Evolutionary conservation across 2,113 vertebrate genomes (phyloP).

Genomic region (Spheniscus mendiculus): DNA sequence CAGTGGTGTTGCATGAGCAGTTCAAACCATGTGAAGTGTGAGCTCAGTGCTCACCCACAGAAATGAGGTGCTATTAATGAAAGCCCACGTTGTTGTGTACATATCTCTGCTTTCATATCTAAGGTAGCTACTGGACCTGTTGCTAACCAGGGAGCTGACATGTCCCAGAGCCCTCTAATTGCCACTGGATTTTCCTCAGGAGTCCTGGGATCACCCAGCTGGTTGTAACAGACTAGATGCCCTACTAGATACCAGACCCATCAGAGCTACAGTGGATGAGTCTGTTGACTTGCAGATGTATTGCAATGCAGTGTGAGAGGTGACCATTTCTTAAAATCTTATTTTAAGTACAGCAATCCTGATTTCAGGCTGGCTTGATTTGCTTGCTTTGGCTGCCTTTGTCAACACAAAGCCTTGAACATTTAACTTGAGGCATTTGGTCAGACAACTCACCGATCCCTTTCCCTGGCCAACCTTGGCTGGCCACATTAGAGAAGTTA

Average conservation of each 20-base stretch:
- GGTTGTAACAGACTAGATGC: neutral
- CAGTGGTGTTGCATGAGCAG: neutral
- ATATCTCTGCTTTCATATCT: neutral
- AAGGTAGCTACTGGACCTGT: neutral
- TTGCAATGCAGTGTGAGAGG: neutral
- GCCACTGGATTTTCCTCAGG: neutral
- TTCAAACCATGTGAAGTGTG: fast-evolving
- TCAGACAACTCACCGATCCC: neutral
- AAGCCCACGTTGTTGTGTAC: neutral
- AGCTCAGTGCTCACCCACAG: neutral
- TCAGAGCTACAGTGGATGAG: neutral
- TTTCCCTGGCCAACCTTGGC: neutral
- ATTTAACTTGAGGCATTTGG: neutral
- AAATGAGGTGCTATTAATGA: neutral
- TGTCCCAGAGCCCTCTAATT: neutral
- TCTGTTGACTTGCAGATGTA: neutral
- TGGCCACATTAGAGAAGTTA: neutral
- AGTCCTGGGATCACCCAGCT: neutral
- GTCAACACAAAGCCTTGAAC: neutral
- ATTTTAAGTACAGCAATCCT: neutral
- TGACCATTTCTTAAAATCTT: neutral
- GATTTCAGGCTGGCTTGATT: neutral
- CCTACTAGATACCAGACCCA: neutral
- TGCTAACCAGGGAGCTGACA: neutral
- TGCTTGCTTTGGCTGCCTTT: neutral